These are phyloP conservation scores for Halocaridina rubra DNA, from an alignment of 2,888 invertebrate species.

Conservation along the genomic window DNA sequence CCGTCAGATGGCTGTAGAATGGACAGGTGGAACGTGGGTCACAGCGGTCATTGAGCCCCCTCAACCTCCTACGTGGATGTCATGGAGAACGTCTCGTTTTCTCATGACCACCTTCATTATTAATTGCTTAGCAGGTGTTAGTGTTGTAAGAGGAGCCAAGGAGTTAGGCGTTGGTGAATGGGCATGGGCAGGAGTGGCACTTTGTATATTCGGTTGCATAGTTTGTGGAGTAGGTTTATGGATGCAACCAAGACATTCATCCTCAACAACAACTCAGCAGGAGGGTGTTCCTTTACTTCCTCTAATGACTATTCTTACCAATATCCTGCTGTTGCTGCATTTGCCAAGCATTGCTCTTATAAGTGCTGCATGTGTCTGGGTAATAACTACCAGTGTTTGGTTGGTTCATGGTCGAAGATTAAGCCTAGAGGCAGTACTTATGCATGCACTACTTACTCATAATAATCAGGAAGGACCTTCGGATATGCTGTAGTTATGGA, in stretches of 20 bases:
- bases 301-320: conserved; percentile 37
- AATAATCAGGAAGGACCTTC: conserved; percentile 18
- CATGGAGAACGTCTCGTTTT: conserved; percentile 49
- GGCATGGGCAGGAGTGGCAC: conserved; percentile 53
- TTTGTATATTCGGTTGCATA: conserved; percentile 51
- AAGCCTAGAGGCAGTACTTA: conserved; percentile 37
- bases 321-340: conserved; percentile 47
- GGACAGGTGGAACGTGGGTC: conserved; percentile 34
- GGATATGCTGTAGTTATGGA: conserved; percentile 37
- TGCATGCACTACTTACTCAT: conserved; percentile 38
- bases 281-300: conserved; percentile 44
- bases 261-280: background rate
- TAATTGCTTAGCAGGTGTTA: conserved; percentile 49
- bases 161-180: conserved; percentile 39
- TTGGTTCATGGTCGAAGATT: conserved; percentile 19
- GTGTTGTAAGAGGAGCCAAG: conserved; percentile 41
- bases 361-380: conserved; percentile 25
- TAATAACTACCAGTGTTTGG: conserved; percentile 5
- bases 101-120: conserved; percentile 43
- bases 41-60: conserved; percentile 41
- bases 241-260: conserved; percentile 48
- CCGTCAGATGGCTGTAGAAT: conserved; percentile 39
- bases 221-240: conserved; percentile 50
- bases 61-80: conserved; percentile 37
- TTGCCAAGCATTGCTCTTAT: conserved; percentile 30